Base-by-base conservation (phyloP, 2,113 vertebrate species). In the Himantopus leucocephalus region DNA sequence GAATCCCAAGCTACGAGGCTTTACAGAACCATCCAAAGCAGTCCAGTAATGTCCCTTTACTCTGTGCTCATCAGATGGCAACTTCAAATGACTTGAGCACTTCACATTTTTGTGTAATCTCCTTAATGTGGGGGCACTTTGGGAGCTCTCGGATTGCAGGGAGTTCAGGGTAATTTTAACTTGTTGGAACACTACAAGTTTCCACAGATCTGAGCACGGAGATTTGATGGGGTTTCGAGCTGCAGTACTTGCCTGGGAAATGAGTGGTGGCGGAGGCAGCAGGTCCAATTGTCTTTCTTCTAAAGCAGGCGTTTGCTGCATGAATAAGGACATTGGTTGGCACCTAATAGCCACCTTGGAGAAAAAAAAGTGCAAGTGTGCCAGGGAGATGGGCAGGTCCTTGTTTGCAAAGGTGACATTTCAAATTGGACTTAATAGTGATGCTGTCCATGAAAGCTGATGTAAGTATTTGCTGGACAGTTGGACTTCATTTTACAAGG, bases 51-150 rank as follows among this genome's bases (percentile, higher is more conserved):
- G 95, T 52, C 89, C 77, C 92, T 94, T 79, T 92, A 86, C 85
- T 67, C 58, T 62, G 24, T 60, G 58, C 82, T 58, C 85, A 85
- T 91, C 92, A 77, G 75, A 87, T 91, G 94, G 60, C 29, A 1
- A 78, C 83, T 97, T 96, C 75, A 96, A 96, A 96, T 97, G 72
- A 76, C 93, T 97, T n/a, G 85, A 97, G 68, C 92, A 88, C 89
- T 97, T 97, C 90, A 91, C 94, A 97, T 98, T 97, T 97, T 97
- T 97, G 37, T 81, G 74, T 97, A 97, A 97, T 96, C 93, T 95
- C 84, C 89, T 97, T 97, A 97, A 89, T 95, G 80, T 95, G 72
- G 64, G 73, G 85, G 72, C 55, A 95, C 81, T 93, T 94, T 18
- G 39, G 47, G 59, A 93, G 85, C 71, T 96, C 96, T 86, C 66